Evolutionary conservation across 2,797 vertebrate genomes (phyloP).

Genomic region (Gallinago solitaria): DNA sequence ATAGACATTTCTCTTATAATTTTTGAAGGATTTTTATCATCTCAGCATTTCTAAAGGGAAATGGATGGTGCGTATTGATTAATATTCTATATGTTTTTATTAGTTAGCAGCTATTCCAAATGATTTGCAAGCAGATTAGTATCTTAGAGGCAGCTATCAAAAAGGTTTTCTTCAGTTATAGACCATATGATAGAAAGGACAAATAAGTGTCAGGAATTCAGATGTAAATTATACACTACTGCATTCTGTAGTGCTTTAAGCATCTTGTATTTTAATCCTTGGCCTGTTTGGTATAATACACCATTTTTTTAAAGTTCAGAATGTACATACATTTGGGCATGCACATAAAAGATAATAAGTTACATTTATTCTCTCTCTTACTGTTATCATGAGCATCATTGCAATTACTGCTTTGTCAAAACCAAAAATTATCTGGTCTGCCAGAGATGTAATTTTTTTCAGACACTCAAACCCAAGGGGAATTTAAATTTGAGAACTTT

Average conservation of each 20-base stretch:
- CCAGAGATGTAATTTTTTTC: background rate
- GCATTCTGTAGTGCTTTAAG: background rate
- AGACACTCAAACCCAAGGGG: background rate
- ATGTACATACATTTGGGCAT: background rate
- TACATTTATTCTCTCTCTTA: background rate
- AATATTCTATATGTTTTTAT: background rate
- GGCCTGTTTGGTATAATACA: background rate
- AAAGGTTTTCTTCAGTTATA: constrained; percentile 32
- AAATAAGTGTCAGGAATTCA: background rate
- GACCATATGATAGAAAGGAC: constrained; percentile 12
- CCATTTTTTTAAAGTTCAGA: background rate
- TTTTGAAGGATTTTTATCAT: background rate
- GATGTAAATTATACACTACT: background rate
- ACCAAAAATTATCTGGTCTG: background rate
- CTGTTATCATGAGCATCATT: background rate
- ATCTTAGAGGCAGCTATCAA: background rate
- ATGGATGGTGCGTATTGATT: background rate
- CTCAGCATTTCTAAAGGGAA: constrained; percentile 1
- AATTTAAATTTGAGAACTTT: constrained; percentile 3
- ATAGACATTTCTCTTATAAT: background rate
- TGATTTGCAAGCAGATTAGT: background rate
- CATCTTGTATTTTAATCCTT: background rate
- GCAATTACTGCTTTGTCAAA: background rate
- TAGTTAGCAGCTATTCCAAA: background rate
- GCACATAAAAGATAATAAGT: background rate